Conservation (phyloP, 2,888 invertebrate genomes). For the Sphaerophoria taeniata region DNA sequence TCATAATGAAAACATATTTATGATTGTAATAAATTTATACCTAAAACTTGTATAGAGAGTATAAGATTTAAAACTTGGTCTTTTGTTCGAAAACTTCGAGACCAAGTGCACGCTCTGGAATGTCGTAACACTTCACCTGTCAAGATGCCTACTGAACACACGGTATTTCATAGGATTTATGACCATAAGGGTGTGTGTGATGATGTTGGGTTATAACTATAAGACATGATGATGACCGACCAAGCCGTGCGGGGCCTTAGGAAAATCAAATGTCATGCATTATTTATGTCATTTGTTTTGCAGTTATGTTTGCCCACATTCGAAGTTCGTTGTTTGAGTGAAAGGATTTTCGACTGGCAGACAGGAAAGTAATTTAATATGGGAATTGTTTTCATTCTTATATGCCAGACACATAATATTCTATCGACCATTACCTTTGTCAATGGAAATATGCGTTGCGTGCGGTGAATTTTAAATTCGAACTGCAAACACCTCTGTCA, state of each 20-base stretch:
- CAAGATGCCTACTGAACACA: constrained; percentile 40
- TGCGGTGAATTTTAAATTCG: constrained; percentile 49
- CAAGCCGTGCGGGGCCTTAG: constrained; percentile 39
- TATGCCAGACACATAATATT: neutral
- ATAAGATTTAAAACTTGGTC: constrained; percentile 50
- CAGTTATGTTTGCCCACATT: neutral
- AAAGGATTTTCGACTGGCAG: neutral
- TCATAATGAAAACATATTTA: constrained; percentile 69
- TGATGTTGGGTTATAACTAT: constrained; percentile 6
- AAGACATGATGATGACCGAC: neutral
- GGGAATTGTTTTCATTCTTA: neutral
- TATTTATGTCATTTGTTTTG: constrained; percentile 55
- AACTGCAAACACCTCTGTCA: constrained; percentile 6
- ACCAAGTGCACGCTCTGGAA: constrained; percentile 53
- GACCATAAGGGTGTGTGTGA: constrained; percentile 33
- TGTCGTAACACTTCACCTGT: constrained; percentile 51
- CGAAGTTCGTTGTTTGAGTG: neutral
- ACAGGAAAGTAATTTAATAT: constrained; percentile 8
- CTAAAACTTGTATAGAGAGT: constrained; percentile 3
- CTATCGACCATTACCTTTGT: constrained; percentile 31
- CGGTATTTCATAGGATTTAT: constrained; percentile 56
- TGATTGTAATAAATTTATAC: constrained; percentile 59
- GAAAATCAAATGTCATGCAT: constrained; percentile 39
- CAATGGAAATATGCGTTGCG: constrained; percentile 36
- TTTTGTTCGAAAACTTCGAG: neutral